Percentiles rank a stretch among this genome's conserved stretches.
Conservation (phyloP, 2,113 vertebrate species). For the Bettongia penicillata region DNA sequence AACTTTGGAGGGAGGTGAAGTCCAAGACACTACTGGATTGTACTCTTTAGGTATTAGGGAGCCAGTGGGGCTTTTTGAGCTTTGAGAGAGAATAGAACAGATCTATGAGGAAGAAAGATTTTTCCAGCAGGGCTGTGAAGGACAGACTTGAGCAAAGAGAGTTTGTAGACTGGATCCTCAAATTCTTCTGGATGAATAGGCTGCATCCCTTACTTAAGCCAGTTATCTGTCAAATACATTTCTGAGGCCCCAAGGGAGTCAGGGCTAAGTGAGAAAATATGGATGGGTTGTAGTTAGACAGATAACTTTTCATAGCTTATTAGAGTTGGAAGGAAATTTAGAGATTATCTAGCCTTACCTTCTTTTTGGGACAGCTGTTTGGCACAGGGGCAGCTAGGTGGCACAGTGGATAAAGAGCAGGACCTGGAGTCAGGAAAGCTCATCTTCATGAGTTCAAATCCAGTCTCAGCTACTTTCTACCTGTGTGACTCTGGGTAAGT, state of each 20-base stretch:
- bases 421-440: not conserved
- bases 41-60: not conserved
- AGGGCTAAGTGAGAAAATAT: not conserved
- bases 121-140: not conserved
- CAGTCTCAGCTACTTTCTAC: not conserved
- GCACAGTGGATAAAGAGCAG: not conserved
- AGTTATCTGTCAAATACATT: not conserved
- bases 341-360: not conserved
- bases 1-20: not conserved
- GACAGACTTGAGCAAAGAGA: not conserved
- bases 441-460: not conserved
- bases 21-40: not conserved
- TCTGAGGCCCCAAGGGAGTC: not conserved
- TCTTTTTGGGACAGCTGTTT: not conserved
- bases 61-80: not conserved
- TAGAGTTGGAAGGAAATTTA: not conserved
- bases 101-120: not conserved
- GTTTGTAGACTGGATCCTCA: not conserved
- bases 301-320: not conserved
- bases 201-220: not conserved
- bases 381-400: not conserved
- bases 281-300: not conserved
- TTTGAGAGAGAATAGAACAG: not conserved
- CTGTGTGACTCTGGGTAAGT: not conserved
- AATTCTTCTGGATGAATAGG: not conserved